Conservation (phyloP, 1,140 invertebrate genomes). For the Caenorhabditis brenneri region DNA sequence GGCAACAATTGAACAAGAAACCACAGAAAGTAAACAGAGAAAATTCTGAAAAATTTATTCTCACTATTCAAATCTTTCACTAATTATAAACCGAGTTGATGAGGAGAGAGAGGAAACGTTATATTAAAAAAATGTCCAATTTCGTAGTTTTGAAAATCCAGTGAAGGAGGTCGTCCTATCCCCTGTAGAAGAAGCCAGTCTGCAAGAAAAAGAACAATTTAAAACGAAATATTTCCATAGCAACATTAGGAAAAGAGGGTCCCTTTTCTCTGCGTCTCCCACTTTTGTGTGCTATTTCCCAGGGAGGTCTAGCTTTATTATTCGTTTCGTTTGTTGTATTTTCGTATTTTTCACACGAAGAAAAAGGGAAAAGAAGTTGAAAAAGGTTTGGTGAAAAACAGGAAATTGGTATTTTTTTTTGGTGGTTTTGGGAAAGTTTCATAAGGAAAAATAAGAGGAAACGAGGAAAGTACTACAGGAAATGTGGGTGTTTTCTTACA, state of each 20-base stretch:
- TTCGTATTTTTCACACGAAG: not conserved
- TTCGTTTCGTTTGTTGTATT: not conserved
- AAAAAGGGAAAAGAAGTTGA: not conserved
- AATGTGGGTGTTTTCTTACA: too few relatives aligned
- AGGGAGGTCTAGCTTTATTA: not conserved
- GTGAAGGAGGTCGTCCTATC: not conserved
- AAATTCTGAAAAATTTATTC: slow-evolving; percentile 44
- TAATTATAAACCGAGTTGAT: not conserved
- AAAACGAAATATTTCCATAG: not conserved
- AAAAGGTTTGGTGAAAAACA: not conserved
- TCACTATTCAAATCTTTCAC: slow-evolving; percentile 18
- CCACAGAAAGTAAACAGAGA: too few relatives aligned
- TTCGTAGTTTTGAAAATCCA: not conserved
- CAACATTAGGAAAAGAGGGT: not conserved
- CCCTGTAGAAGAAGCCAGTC: slow-evolving; percentile 50
- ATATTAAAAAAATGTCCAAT: not conserved
- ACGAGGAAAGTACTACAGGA: too few relatives aligned
- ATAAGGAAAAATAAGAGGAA: too few relatives aligned
- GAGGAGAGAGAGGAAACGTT: not conserved
- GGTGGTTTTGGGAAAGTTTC: not conserved
- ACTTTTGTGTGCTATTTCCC: not conserved
- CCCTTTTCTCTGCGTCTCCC: not conserved
- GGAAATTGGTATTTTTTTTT: not conserved
- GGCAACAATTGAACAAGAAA: not conserved
- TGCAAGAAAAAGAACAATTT: not conserved